Conservation (phyloP, 2,888 invertebrate species). For the Dicycla oo region DNA sequence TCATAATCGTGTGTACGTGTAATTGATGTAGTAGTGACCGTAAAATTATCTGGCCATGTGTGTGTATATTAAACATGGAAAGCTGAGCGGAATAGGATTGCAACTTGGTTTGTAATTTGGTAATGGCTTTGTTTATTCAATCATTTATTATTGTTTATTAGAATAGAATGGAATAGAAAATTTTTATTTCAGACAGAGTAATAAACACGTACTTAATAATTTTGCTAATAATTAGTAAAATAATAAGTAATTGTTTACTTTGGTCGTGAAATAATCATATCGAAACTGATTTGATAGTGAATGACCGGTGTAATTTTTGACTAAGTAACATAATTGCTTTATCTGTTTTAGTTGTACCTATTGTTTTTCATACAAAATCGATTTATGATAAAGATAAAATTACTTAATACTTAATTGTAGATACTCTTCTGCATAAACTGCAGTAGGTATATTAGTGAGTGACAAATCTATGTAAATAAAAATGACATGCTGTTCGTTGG, state of each 20-base stretch:
- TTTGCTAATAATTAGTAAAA: no score
- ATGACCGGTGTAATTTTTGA: not conserved
- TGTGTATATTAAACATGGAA: slow-evolving; percentile 82
- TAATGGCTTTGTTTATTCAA: slow-evolving; percentile 4
- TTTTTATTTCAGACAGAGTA: not conserved
- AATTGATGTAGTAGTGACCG: slow-evolving; percentile 70
- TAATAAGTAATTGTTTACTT: not conserved
- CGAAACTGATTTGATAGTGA: not conserved
- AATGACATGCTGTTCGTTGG: no score
- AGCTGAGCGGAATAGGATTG: slow-evolving; percentile 71
- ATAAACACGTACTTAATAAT: no score
- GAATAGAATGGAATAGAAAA: not conserved
- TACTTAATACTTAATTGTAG: no score
- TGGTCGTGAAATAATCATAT: not conserved
- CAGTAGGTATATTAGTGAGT: no score
- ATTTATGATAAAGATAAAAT: not conserved
- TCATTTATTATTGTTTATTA: not conserved
- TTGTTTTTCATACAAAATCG: no score
- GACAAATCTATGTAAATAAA: no score
- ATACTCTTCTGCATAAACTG: no score
- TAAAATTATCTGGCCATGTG: slow-evolving; percentile 81
- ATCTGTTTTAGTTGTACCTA: not conserved
- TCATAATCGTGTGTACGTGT: not conserved
- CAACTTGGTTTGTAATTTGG: slow-evolving; percentile 70
- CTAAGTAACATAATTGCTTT: not conserved